These are phyloP conservation scores for Cerastis leucographa DNA, from an alignment of 2,888 invertebrate genomes.

Conservation along the genomic window DNA sequence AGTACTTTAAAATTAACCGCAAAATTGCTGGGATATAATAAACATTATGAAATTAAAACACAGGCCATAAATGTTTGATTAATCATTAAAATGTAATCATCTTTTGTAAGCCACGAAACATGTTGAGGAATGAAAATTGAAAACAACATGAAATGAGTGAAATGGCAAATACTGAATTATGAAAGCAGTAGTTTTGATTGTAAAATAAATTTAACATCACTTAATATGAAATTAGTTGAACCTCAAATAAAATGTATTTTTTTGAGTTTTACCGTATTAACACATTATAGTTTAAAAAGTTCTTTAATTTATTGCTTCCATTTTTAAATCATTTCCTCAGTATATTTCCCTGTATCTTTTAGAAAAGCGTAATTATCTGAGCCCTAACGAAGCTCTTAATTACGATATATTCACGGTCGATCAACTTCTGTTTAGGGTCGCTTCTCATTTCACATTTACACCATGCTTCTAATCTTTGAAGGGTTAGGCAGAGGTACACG, in stretches of 20 bases:
- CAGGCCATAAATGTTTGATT: not conserved
- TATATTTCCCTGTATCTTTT: not conserved
- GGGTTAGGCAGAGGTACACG: not conserved
- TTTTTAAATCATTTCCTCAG: not conserved
- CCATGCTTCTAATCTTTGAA: not conserved
- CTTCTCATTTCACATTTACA: not conserved
- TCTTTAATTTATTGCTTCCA: no score
- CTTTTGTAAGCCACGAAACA: not conserved
- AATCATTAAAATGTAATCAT: slow-evolving; percentile 18
- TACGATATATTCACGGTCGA: not conserved
- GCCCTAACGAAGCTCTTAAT: not conserved
- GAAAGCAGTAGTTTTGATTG: not conserved
- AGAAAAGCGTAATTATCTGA: not conserved
- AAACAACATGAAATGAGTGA: not conserved
- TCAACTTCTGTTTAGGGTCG: not conserved
- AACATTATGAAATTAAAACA: not conserved
- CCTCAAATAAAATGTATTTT: not conserved
- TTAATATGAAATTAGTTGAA: not conserved
- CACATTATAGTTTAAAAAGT: not conserved
- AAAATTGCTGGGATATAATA: not conserved
- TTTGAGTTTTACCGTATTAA: not conserved
- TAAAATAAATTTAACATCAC: not conserved
- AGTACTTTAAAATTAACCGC: slow-evolving; percentile 15
- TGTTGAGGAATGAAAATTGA: slow-evolving; percentile 10
- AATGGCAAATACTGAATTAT: not conserved